Percentiles rank a stretch among this genome's conserved stretches.
phyloP scores from a whole-genome alignment of 2,888 invertebrate species.

The Sarcophaga carnaria region DNA sequence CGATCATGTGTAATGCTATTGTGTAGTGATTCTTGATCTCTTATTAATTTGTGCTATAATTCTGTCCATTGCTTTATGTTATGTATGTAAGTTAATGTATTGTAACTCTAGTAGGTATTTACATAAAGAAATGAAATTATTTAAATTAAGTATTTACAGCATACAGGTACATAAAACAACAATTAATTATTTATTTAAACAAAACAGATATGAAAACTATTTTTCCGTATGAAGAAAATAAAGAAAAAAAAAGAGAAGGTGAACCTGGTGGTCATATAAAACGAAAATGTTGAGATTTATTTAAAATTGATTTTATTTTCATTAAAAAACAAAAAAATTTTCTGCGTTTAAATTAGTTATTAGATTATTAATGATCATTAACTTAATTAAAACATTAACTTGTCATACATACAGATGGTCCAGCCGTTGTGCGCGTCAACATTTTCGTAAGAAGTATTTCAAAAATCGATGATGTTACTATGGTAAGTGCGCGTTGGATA shows the following conservation, averaged over 20 bases:
- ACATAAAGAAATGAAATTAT: neutral
- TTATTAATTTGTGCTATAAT: slow-evolving; percentile 38
- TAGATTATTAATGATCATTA: slow-evolving; percentile 59
- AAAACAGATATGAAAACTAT: neutral
- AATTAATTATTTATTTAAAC: neutral
- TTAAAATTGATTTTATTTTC: too few species aligned
- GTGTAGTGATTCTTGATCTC: too few species aligned
- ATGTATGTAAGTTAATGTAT: neutral
- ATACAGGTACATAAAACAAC: neutral
- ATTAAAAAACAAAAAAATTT: too few species aligned
- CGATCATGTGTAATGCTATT: too few species aligned
- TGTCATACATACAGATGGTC: slow-evolving; percentile 87
- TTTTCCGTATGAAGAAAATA: neutral
- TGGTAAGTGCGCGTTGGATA: slow-evolving; percentile 90
- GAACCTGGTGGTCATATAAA: neutral
- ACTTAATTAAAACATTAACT: slow-evolving; percentile 63
- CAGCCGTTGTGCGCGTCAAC: slow-evolving; percentile 98
- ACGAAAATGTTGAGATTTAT: neutral
- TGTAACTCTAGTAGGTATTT: slow-evolving; percentile 7
- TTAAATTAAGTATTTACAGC: slow-evolving; percentile 18
- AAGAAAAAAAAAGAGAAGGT: neutral
- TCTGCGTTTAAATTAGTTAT: slow-evolving; percentile 45
- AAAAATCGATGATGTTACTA: slow-evolving; percentile 99
- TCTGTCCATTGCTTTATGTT: slow-evolving; percentile 38
- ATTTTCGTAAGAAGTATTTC: slow-evolving; percentile 99